Evolutionary conservation across 2,113 vertebrate species (phyloP).

Genomic region (Pelmatolapia mariae): DNA sequence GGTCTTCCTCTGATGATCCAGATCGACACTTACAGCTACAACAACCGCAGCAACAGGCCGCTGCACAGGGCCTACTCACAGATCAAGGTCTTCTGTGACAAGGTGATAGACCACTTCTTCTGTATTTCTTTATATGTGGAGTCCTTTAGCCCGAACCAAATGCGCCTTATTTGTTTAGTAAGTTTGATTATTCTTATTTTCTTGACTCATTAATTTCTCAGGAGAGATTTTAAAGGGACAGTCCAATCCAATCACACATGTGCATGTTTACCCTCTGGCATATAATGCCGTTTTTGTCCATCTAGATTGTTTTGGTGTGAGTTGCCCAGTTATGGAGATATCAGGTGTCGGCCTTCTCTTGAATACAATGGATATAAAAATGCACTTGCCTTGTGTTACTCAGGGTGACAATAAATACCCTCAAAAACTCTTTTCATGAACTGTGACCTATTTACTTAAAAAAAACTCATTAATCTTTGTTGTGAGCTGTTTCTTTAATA

Average conservation of each 20-base stretch:
- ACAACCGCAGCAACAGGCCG: conserved; percentile 97
- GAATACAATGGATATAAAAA: not conserved
- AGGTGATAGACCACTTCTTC: conserved; percentile 71
- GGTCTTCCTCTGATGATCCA: conserved; percentile 98
- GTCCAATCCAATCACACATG: not conserved
- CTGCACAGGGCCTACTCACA: conserved; percentile 94
- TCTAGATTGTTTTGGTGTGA: not conserved
- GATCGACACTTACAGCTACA: conserved; percentile 98
- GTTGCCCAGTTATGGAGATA: not conserved
- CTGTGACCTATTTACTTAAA: not conserved
- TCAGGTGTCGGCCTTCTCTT: not conserved
- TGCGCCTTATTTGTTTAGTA: not conserved
- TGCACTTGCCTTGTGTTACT: not conserved
- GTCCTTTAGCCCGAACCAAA: not conserved
- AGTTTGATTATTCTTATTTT: not conserved
- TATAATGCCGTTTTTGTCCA: not conserved
- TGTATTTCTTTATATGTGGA: not conserved
- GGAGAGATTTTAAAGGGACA: not conserved
- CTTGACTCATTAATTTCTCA: not conserved
- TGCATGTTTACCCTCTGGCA: not conserved
- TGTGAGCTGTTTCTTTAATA: not conserved
- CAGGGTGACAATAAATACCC: not conserved
- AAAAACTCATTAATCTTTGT: not conserved
- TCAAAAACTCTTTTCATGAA: not conserved
- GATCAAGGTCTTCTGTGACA: conserved; percentile 99